These are phyloP conservation scores for Cyprinodon variegatus DNA, from an alignment of 2,113 vertebrate genomes.

Conservation along the genomic window DNA sequence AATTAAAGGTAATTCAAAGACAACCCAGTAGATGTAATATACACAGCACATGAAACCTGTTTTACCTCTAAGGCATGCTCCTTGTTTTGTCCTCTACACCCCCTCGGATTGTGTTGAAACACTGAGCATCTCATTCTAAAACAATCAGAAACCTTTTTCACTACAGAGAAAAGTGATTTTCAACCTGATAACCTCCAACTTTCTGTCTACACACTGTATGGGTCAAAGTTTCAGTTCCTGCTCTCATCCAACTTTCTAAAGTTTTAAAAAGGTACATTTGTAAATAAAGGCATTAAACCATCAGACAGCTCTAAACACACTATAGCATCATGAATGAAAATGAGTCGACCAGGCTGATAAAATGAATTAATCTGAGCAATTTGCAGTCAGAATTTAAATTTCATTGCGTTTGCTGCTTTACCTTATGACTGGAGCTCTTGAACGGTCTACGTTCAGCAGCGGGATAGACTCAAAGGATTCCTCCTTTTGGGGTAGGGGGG, in stretches of 20 bases:
- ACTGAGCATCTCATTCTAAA: conserved; percentile 83
- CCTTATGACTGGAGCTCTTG: conserved; percentile 99
- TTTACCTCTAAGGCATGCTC: conserved; percentile 95
- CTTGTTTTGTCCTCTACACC: conserved; percentile 89
- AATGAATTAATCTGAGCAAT: conserved; percentile 68
- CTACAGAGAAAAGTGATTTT: conserved; percentile 46
- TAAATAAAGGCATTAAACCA: conserved; percentile 52
- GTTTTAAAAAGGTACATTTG: conserved; percentile 22
- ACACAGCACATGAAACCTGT: conserved; percentile 73
- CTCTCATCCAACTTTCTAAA: conserved; percentile 76
- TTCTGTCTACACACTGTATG: conserved; percentile 29
- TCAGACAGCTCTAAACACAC: conserved; percentile 55
- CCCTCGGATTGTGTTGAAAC: conserved; percentile 89
- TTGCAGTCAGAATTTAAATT: conserved; percentile 73
- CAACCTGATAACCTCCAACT: conserved; percentile 43
- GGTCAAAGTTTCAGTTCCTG: conserved; percentile 66
- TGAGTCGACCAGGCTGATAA: conserved; percentile 42
- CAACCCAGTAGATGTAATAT: conserved; percentile 58
- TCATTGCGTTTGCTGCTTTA: conserved; percentile 76
- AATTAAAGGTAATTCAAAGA: conserved; percentile 59
- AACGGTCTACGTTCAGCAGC: conserved; percentile 98
- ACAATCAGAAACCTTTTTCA: conserved; percentile 46
- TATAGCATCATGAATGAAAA: conserved; percentile 30
- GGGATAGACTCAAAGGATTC: conserved; percentile 98
- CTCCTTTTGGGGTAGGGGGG: conserved; percentile 86